Conservation (phyloP, 2,888 invertebrate genomes). For the Polymixis lichenea region DNA sequence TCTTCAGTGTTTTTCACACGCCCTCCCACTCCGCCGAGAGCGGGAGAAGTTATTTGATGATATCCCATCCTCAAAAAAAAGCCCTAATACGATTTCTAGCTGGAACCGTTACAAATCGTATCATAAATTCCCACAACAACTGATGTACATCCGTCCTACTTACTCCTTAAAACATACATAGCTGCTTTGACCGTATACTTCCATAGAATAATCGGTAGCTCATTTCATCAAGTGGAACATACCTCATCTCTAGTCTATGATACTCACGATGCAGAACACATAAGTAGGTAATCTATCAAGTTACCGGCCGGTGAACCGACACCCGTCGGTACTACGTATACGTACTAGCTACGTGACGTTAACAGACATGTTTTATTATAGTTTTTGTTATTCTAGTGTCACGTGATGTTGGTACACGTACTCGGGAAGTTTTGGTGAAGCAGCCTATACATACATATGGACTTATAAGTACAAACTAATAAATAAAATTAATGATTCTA, state of each 20-base stretch:
- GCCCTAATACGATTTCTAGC: background rate
- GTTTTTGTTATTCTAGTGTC: slow-evolving; percentile 23
- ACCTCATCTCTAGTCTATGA: slow-evolving; percentile 17
- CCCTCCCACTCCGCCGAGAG: too few relatives aligned
- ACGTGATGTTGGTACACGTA: slow-evolving; percentile 17
- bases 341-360: slow-evolving; percentile 39
- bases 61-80: too few relatives aligned
- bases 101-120: too few relatives aligned
- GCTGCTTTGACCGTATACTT: background rate
- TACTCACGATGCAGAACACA: slow-evolving; percentile 49
- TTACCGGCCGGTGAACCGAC: slow-evolving; percentile 48
- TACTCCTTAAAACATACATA: background rate
- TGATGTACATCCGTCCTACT: background rate
- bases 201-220: slow-evolving; percentile 36
- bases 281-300: slow-evolving; percentile 46
- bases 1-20: too few relatives aligned
- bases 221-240: background rate
- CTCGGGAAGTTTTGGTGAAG: background rate
- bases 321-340: slow-evolving; percentile 12
- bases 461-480: too few relatives aligned
- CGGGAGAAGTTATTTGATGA: too few relatives aligned
- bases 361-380: slow-evolving; percentile 19
- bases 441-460: background rate
- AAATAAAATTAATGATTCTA: too few relatives aligned
- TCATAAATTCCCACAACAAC: background rate